Evolutionary conservation across 2,888 invertebrate species (phyloP), one percentile per base, ranked within the genome.

Genomic region (Listrodromus nycthemerus): DNA sequence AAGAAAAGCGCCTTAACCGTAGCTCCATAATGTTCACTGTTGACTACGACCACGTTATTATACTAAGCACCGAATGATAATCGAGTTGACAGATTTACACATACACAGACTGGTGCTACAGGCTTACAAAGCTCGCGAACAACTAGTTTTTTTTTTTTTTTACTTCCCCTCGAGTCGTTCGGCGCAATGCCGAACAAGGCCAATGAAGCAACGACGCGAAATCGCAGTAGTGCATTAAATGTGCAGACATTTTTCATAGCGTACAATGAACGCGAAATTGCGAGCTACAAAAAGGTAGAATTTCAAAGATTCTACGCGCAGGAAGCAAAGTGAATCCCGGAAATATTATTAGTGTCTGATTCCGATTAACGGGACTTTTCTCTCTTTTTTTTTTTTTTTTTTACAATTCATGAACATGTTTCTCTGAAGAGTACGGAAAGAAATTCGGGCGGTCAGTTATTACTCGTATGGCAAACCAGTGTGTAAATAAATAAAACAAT

Each of bases 401-500:
- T n/a, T 33, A n/a, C 33, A 16, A 63, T 45, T 13, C n/a, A 27
- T 61, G 13, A 50, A 71, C 19, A 16, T 19, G 37, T 70, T 30
- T 61, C 45, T 10, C 27, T 65, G 65, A 50, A 65, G 73, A 61
- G 58, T 73, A 45, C 24, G 24, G 19, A 73, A 73, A 74, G 19
- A 30, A 24, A 52, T 30, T 37, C 30, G 48, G 58, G 63, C 58
- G 65, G 61, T 83, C 55, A 69, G 71, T 78, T 6, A 61, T 84
- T 73, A 80, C 37, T 78, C 65, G 27, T 80, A 83, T 79, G 84
- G 77, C 86, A 85, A 85, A 85, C 87, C 86, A 87, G 76, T 65
- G 84, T 87, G 87, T 89, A 89, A 91, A 90, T 90, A 90, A 91
- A 90, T 90, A 87, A 90, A 91, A 88, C 81, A 87, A 91, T 87